Conservation (phyloP, 2,113 vertebrate genomes). For the Paracanthobrama guichenoti region DNA sequence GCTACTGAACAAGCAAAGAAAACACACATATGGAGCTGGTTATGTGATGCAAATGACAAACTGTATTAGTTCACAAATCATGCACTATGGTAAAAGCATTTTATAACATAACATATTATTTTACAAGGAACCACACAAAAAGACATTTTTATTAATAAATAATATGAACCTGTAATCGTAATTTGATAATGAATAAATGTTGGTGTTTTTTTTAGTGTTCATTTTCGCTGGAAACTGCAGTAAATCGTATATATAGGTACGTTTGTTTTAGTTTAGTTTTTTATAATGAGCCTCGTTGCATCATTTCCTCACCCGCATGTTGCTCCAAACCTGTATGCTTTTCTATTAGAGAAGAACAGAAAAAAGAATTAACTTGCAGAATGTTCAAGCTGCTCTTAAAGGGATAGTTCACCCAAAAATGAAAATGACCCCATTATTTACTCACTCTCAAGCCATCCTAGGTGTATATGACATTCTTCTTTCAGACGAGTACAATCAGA, state of each 20-base stretch:
- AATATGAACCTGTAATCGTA: neutral
- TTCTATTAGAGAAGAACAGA: neutral
- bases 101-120: neutral
- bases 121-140: neutral
- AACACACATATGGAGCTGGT: neutral
- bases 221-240: neutral
- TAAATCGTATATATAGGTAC: too few relatives aligned
- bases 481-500: too few relatives aligned
- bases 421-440: too few relatives aligned
- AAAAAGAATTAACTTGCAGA: neutral
- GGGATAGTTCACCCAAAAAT: too few relatives aligned
- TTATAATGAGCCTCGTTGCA: neutral
- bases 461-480: too few relatives aligned
- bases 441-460: too few relatives aligned
- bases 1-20: neutral
- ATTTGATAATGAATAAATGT: neutral
- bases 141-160: neutral
- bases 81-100: neutral
- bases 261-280: too few relatives aligned
- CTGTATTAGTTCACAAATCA: neutral
- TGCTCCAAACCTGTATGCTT: neutral
- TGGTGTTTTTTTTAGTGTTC: neutral
- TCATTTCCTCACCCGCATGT: neutral
- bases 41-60: neutral
- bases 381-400: neutral